These are phyloP conservation scores for Macrochelys suwanniensis DNA, from an alignment of 2,797 vertebrate species.

Conservation along the genomic window DNA sequence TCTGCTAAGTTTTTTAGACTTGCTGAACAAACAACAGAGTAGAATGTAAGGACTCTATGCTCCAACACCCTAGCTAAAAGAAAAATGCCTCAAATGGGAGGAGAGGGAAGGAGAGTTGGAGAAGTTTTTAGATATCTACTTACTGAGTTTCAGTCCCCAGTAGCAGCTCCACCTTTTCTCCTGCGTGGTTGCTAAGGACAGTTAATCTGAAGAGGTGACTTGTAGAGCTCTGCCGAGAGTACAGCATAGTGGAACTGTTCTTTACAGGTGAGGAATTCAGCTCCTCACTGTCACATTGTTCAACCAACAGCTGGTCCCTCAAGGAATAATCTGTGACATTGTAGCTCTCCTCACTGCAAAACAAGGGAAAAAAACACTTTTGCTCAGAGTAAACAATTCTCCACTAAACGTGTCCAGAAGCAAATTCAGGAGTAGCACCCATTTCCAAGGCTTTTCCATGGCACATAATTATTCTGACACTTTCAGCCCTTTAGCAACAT, in stretches of 20 bases:
- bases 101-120: not conserved
- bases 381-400: fast-evolving
- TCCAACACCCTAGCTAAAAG: not conserved
- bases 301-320: slow-evolving; percentile 91
- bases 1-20: not conserved
- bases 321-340: slow-evolving; percentile 92
- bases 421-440: fast-evolving
- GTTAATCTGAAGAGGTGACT: slow-evolving; percentile 89
- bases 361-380: not conserved
- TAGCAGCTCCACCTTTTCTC: slow-evolving; percentile 90
- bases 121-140: slow-evolving; percentile 73
- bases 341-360: slow-evolving; percentile 93
- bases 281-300: slow-evolving; percentile 85
- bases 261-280: slow-evolving; percentile 85
- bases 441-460: fast-evolving
- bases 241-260: slow-evolving; percentile 85
- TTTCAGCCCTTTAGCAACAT: not conserved
- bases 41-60: not conserved
- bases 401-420: fast-evolving
- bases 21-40: not conserved
- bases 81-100: not conserved
- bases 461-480: fast-evolving
- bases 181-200: slow-evolving; percentile 90
- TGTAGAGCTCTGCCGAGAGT: slow-evolving; percentile 83
- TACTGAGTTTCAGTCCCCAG: slow-evolving; percentile 91